Percentiles rank a stretch among this genome's conserved stretches.
Conservation (phyloP, 2,113 vertebrate genomes). For the Caracal caracal region DNA sequence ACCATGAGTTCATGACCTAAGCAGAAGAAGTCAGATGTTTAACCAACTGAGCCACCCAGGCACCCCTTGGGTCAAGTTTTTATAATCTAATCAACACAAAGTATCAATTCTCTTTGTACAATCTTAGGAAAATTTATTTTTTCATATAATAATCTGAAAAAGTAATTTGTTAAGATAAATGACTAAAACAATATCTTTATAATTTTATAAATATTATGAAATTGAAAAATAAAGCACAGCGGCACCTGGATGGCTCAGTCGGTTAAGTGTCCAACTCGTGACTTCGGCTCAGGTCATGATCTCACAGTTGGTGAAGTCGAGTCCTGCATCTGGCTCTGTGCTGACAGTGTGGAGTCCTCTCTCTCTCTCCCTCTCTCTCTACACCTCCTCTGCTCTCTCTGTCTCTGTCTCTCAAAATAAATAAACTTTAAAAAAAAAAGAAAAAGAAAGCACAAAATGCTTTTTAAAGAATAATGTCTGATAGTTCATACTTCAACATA, state of each 20-base stretch:
- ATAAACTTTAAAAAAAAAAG: neutral
- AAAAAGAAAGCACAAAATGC: neutral
- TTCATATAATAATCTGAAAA: constrained; percentile 13
- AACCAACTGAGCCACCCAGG: too few species aligned
- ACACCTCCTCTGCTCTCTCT: too few species aligned
- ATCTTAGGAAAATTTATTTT: neutral
- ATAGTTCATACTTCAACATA: neutral
- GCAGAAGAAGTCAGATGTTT: too few species aligned
- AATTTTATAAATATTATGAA: neutral
- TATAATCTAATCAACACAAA: neutral
- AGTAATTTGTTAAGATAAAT: neutral
- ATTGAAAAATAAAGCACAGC: constrained; percentile 41
- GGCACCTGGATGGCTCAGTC: neutral
- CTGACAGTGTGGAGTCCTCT: neutral
- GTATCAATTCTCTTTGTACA: neutral
- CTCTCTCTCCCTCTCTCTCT: neutral
- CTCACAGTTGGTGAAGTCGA: neutral
- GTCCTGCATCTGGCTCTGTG: neutral
- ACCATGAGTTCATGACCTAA: too few species aligned
- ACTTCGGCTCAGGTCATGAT: neutral
- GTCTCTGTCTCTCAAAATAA: neutral
- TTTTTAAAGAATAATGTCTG: neutral
- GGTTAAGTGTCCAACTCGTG: neutral
- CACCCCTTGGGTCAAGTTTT: neutral
- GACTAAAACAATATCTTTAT: neutral